A percentile compares a stretch with the other conserved stretches of the same genome.
These are phyloP conservation scores for Lagocephalus sceleratus DNA, from an alignment of 2,797 vertebrate genomes.

Conservation along the genomic window DNA sequence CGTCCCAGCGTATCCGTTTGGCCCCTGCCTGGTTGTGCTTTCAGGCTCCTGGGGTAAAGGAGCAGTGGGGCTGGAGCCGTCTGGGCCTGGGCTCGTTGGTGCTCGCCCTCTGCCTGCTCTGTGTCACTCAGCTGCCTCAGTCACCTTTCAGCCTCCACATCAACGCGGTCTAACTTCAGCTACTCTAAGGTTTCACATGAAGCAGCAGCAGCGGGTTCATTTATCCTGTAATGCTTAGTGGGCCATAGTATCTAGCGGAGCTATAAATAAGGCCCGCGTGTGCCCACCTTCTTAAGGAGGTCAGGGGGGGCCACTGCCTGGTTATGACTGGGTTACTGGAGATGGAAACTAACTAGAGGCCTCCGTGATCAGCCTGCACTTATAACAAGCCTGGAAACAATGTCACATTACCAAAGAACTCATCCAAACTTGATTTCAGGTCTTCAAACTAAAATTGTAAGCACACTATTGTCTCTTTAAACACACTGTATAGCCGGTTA, in stretches of 20 bases:
- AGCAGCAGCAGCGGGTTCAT: conserved; percentile 54
- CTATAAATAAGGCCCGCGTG: conserved; percentile 67
- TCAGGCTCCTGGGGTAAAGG: no score
- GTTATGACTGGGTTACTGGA: no score
- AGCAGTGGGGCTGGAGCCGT: no score
- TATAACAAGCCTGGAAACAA: conserved; percentile 14
- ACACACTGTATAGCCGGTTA: conserved; percentile 51
- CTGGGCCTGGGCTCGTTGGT: no score
- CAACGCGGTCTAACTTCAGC: conserved; percentile 29
- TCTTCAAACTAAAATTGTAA: no score
- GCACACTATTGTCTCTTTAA: conserved; percentile 40
- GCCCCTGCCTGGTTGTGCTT: no score
- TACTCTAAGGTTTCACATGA: conserved; percentile 56
- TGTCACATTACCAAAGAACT: neutral
- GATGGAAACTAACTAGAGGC: no score
- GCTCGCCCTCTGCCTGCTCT: conserved; percentile 42
- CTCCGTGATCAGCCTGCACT: conserved; percentile 10
- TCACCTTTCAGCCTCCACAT: conserved; percentile 45
- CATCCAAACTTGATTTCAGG: conserved; percentile 10
- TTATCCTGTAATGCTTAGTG: conserved; percentile 43
- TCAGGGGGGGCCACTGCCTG: no score
- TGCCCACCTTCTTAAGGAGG: conserved; percentile 22
- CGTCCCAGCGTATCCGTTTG: no score
- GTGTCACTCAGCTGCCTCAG: conserved; percentile 42
- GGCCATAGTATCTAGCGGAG: conserved; percentile 57